Base-by-base conservation (phyloP, 2,888 invertebrate genomes). In the Pristionchus fissidentatus region DNA sequence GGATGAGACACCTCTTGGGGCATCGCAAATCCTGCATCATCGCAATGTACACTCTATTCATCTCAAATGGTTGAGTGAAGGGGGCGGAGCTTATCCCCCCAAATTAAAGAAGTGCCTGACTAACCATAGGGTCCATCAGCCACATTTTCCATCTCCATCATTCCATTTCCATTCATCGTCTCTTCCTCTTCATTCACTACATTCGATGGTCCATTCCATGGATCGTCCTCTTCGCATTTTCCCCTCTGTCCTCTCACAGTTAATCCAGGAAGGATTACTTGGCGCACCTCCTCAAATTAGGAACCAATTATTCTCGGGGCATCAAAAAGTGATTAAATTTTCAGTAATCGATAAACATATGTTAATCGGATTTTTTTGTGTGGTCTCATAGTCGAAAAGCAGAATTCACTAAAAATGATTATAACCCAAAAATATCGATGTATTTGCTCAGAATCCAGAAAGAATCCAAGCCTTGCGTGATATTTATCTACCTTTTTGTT, bases 211-310 rank as follows among this genome's bases (percentile, higher is more conserved):
- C 35, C 29, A 46, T 19, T 75, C 75, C 75, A 75, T 32, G 8
- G 26, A 46, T 75, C 75, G 1, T 46, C 75, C 35, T 80, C 80
- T 43, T 80, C 80, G 10, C 26, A 60, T 55, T 46, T 46, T 80
- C 80, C 80, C 22, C 60, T 41, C 29, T 80, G 80, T 26, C 80
- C 80, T 13, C 7, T 26, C 29, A 80, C 80, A 22, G 41, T 80
- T 26, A 80, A n/a, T 29, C 60, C 60, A 29, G 60, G 41, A 1
- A 49, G 60, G 29, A 60, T 19, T 5, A 80, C 38, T n/a, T 32
- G 32, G 3, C 55, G 15, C 38, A 38, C 43, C 19, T 80, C 60
- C 80, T 80, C 19, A 22, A 62, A 62, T 29, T 29, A 75, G 32
- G n/a, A n/a, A n/a, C 10, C 70, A 35, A 29, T 70, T 35, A 35